Conservation (phyloP, 2,113 vertebrate species). For the Pyrgilauda ruficollis region DNA sequence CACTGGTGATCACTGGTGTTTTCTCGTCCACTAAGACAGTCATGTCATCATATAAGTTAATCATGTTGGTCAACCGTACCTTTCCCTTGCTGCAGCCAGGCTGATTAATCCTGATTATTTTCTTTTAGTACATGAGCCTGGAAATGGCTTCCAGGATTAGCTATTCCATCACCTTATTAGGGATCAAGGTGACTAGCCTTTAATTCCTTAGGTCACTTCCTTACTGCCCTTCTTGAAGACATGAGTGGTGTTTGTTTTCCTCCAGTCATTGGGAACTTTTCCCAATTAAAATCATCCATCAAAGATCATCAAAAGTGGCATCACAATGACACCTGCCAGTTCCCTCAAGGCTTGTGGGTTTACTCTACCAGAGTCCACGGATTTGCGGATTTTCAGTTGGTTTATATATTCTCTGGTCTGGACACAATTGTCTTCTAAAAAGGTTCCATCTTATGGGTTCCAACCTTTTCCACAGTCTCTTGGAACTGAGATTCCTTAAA, state of each 20-base stretch:
- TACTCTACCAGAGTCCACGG: neutral
- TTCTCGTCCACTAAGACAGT: neutral
- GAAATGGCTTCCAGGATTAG: neutral
- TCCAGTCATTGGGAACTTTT: neutral
- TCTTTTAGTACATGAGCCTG: neutral
- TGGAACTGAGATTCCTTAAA: neutral
- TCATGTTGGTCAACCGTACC: neutral
- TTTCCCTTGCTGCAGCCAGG: neutral
- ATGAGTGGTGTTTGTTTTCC: neutral
- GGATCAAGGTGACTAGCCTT: neutral
- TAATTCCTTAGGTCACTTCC: neutral
- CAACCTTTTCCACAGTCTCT: neutral
- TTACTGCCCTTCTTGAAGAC: neutral
- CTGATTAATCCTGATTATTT: neutral
- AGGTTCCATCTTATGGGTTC: rapidly evolving
- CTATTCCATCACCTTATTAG: neutral
- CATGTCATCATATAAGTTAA: neutral
- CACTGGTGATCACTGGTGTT: neutral
- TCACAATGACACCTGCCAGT: neutral
- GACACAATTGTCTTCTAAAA: neutral
- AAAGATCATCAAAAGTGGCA: neutral
- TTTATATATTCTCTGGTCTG: neutral
- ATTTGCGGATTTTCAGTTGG: neutral
- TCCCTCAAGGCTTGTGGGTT: neutral
- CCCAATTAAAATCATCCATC: neutral